phyloP scores from a whole-genome alignment of 2,113 vertebrate species.

The Fregata magnificens region DNA sequence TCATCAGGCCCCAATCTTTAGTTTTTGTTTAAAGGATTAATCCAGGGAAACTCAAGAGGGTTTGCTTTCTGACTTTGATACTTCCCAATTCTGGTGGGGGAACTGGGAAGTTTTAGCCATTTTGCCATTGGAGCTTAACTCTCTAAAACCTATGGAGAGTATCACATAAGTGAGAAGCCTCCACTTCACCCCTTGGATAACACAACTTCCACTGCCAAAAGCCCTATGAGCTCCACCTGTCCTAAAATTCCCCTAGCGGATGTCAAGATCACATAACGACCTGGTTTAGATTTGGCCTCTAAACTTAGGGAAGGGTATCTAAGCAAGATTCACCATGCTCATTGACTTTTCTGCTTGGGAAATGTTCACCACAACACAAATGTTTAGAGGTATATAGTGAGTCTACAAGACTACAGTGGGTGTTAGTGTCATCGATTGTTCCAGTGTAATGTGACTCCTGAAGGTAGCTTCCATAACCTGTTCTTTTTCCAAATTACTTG shows the following conservation, averaged over 20 bases:
- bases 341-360: background rate
- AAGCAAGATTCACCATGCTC: background rate
- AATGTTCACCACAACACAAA: background rate
- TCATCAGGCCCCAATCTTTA: background rate
- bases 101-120: background rate
- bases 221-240: background rate
- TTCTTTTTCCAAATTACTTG: background rate
- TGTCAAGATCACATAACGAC: background rate
- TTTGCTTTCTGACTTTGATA: background rate
- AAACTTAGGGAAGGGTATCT: background rate
- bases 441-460: background rate
- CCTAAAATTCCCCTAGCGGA: background rate
- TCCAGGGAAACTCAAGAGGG: background rate
- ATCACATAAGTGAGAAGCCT: background rate
- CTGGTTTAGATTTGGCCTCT: background rate
- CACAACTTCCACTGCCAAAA: background rate
- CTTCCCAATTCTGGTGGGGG: background rate
- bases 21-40: background rate
- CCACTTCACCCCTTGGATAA: background rate
- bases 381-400: background rate
- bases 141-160: background rate
- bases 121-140: background rate
- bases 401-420: background rate
- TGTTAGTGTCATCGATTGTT: background rate
- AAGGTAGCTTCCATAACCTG: background rate